phyloP scores from a whole-genome alignment of 2,113 vertebrate genomes.

The Garra rufa region DNA sequence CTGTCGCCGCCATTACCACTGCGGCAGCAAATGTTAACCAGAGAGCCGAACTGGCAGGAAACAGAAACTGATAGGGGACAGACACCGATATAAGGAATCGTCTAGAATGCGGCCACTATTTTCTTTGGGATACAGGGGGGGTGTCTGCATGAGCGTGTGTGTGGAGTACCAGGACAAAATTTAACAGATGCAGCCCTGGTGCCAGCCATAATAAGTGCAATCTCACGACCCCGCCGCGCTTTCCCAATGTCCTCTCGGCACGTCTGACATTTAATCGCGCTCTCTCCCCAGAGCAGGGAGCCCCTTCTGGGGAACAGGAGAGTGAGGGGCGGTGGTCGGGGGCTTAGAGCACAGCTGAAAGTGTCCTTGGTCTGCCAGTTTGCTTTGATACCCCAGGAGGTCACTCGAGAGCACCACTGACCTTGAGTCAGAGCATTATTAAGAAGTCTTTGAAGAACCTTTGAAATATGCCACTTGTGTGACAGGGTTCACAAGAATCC shows the following conservation, averaged over 20 bases:
- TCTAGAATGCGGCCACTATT: neutral
- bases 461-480: neutral
- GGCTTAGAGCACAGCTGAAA: constrained; percentile 36
- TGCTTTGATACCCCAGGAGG: constrained; percentile 49
- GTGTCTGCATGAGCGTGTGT: neutral
- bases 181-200: constrained; percentile 27
- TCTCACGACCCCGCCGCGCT: constrained; percentile 33
- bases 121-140: neutral
- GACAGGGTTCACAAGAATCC: constrained; percentile 19
- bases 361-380: constrained; percentile 50
- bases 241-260: constrained; percentile 44
- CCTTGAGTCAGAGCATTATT: neutral
- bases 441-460: constrained; percentile 21
- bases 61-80: constrained; percentile 15
- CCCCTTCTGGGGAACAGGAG: constrained; percentile 19
- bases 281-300: constrained; percentile 13
- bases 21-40: constrained; percentile 27
- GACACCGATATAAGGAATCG: neutral
- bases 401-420: constrained; percentile 15
- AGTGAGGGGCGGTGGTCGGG: neutral
- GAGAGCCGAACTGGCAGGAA: neutral
- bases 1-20: constrained; percentile 31
- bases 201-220: constrained; percentile 47
- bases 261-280: constrained; percentile 57
- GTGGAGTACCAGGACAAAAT: constrained; percentile 14